Evolutionary conservation across 2,888 invertebrate species (phyloP).

Genomic region (Caenorhabditis parvicauda): DNA sequence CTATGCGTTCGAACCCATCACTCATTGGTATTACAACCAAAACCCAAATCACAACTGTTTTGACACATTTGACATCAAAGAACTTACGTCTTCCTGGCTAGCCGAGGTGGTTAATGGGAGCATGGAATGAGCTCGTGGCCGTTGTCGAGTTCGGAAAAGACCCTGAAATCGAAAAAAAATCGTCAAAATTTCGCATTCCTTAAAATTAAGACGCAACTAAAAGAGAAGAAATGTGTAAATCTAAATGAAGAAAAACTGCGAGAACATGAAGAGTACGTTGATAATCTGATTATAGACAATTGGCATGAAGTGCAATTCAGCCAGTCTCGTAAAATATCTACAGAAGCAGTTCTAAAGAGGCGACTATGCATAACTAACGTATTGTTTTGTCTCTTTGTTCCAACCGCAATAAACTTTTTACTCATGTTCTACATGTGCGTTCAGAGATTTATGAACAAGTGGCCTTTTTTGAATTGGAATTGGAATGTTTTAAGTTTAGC

Average conservation of each 20-base stretch:
- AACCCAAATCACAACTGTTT: background rate
- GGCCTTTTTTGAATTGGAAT: background rate
- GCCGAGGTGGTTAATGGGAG: conserved; percentile 36
- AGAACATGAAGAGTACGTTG: too few relatives aligned
- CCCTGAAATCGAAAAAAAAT: conserved; percentile 42
- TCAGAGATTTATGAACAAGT: background rate
- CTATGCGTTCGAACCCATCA: background rate
- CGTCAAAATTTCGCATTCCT: too few relatives aligned
- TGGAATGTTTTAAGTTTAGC: background rate
- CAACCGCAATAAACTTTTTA: background rate
- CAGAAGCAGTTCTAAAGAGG: conserved; percentile 2
- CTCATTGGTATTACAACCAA: too few relatives aligned
- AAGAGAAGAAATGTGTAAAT: too few relatives aligned
- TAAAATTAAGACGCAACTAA: too few relatives aligned
- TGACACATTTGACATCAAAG: background rate
- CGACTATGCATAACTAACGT: background rate
- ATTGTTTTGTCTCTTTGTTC: background rate
- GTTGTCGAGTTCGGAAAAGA: conserved; percentile 39
- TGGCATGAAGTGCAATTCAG: too few relatives aligned
- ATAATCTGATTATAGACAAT: too few relatives aligned
- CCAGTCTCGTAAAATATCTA: too few relatives aligned
- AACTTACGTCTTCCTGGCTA: conserved; percentile 35
- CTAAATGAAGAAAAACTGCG: too few relatives aligned
- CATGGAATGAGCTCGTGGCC: conserved; percentile 48
- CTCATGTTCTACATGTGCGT: background rate